phyloP scores from a whole-genome alignment of 1,140 invertebrate species.

The Drosophila malerkotliana region DNA sequence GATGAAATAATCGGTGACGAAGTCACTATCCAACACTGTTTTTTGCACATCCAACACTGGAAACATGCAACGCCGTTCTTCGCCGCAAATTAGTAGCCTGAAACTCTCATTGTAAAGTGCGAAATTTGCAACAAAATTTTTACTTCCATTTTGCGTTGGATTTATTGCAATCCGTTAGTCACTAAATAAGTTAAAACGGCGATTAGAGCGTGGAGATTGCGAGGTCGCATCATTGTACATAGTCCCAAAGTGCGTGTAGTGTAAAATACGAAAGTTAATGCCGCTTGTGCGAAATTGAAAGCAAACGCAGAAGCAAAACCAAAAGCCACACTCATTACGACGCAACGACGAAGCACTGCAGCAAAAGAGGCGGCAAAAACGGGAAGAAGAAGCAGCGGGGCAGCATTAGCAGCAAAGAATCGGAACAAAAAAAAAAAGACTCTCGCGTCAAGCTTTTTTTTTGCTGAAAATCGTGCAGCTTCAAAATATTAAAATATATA shows the following conservation, averaged over 20 bases:
- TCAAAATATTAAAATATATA: conserved; percentile 5
- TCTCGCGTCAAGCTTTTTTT: conserved; percentile 17
- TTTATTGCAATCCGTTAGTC: conserved; percentile 67
- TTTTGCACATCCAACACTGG: conserved; percentile 20
- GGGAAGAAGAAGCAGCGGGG: conserved; percentile 64
- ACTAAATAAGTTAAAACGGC: conserved; percentile 48
- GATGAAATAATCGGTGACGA: not conserved
- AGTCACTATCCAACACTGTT: not conserved
- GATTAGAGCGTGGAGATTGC: conserved; percentile 43
- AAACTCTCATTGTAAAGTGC: conserved; percentile 66
- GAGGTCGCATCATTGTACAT: conserved; percentile 55
- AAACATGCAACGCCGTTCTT: conserved; percentile 38
- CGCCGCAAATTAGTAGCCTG: conserved; percentile 40
- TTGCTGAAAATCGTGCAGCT: conserved; percentile 2
- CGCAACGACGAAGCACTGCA: conserved; percentile 77
- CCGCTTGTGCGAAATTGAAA: conserved; percentile 47
- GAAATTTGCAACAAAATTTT: conserved; percentile 77
- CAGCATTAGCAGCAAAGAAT: conserved; percentile 43
- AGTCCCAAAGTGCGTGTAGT: conserved; percentile 71
- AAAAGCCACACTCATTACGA: conserved; percentile 70
- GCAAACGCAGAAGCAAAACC: conserved; percentile 1
- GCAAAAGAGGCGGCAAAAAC: conserved; percentile 80
- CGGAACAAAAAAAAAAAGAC: conserved; percentile 50
- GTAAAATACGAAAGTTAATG: conserved; percentile 35
- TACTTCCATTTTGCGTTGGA: conserved; percentile 78